Percentiles rank a stretch among this genome's conserved stretches.
These are phyloP conservation scores for Brachyptera putata DNA, from an alignment of 2,888 invertebrate species.

Conservation along the genomic window DNA sequence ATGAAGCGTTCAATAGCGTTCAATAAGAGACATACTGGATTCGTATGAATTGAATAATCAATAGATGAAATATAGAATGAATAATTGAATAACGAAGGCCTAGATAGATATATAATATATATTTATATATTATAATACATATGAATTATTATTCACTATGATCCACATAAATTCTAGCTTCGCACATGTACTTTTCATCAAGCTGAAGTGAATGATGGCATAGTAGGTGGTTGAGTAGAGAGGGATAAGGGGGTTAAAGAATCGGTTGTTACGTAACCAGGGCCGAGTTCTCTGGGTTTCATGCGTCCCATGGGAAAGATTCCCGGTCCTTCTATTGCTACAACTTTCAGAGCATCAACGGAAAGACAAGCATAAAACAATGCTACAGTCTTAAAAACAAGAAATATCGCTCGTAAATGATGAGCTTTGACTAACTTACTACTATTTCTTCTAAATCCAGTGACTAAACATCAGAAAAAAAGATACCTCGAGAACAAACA, in stretches of 20 bases:
- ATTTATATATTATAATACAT: too few species aligned
- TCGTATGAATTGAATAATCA: too few species aligned
- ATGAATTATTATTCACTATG: too few species aligned
- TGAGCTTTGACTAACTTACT: slow-evolving; percentile 3
- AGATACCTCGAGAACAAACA: neutral
- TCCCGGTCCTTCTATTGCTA: slow-evolving; percentile 4
- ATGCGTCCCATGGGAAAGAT: slow-evolving; percentile 8
- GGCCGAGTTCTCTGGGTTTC: slow-evolving; percentile 12
- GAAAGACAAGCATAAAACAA: slow-evolving; percentile 10
- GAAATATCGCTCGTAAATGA: slow-evolving; percentile 5
- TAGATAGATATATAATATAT: too few species aligned
- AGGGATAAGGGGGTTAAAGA: neutral
- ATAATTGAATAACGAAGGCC: too few species aligned
- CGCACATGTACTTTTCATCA: too few species aligned
- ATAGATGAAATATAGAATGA: too few species aligned
- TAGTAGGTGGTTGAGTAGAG: neutral
- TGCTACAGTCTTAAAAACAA: neutral
- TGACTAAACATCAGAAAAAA: slow-evolving; percentile 6
- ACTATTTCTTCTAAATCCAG: slow-evolving; percentile 6
- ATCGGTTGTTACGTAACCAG: neutral
- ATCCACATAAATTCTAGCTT: too few species aligned
- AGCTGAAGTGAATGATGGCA: too few species aligned
- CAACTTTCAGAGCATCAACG: neutral
- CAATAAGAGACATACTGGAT: too few species aligned
- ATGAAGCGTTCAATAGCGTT: too few species aligned